Evolutionary conservation across 2,113 vertebrate genomes (phyloP), one percentile per base, ranked within the genome.

Genomic region (Onychostoma macrolepis): DNA sequence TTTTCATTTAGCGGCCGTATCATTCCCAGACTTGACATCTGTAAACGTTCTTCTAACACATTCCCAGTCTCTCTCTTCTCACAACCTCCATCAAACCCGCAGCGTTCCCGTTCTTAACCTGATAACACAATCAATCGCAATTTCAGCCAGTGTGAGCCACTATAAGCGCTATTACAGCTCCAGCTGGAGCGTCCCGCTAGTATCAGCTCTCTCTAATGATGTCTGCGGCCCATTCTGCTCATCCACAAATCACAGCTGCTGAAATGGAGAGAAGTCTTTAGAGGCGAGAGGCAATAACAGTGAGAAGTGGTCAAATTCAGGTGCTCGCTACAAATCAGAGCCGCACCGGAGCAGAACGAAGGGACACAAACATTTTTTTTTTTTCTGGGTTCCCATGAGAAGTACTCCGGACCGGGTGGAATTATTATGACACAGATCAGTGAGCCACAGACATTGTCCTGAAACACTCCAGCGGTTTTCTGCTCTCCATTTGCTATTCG

Each of bases 101-200:
- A 15, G 41, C 0, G 2, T 72, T 53, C 26, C 56, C 30, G 24
- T 41, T 80, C 53, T 84, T 45, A 63, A 48, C 6, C 50, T 80
- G 75, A 38, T 85, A 84, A 88, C 83, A 48, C 63, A 61, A 72
- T 80, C 86, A 87, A 84, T 87, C 56, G 6, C 72, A 78, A 75
- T 85, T 56, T 81, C 43, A 41, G 36, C 24, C 76, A 11, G 2
- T 24, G 36, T 33, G 69, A 53, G 28, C 69, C 17, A 30, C 38
- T 30, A 28, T 43, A 41, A 61, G 53, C 19, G 12, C 33, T 80
- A 81, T 81, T 28, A 61, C 12, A 28, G 30, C 33, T 56, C 30
- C 77, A 61, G 80, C 58, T 65, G 80, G 80, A 65, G 15, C 15
- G 17, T 33, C 75, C n/a, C 8, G 75, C 26, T 53, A 53, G 76